phyloP scores from a whole-genome alignment of 2,888 invertebrate genomes.

The Andrena haemorrhoa region DNA sequence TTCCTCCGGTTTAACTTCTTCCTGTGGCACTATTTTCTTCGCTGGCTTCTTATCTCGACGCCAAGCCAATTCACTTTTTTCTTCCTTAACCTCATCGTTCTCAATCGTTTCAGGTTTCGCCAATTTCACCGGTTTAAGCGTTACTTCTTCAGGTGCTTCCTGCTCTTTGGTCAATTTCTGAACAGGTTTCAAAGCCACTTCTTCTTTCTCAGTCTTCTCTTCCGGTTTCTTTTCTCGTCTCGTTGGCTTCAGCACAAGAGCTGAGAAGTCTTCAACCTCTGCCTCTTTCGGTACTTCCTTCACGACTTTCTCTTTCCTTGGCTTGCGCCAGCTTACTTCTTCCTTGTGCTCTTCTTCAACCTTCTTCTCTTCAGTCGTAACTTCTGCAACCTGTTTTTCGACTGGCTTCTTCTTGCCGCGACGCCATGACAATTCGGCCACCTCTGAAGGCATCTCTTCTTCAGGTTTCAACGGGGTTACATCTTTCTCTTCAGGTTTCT shows the following conservation, averaged over 20 bases:
- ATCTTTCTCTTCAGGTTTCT: conserved; percentile 53
- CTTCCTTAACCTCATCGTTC: conserved; percentile 39
- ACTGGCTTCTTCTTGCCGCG: conserved; percentile 72
- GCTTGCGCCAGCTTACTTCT: conserved; percentile 78
- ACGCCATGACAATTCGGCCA: conserved; percentile 73
- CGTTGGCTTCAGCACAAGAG: conserved; percentile 66
- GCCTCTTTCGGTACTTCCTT: conserved; percentile 60
- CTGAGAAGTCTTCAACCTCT: conserved; percentile 70
- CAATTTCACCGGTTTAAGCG: conserved; percentile 53
- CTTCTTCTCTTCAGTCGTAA: conserved; percentile 51
- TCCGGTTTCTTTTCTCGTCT: conserved; percentile 66
- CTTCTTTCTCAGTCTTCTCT: conserved; percentile 70
- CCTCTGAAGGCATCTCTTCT: conserved; percentile 73
- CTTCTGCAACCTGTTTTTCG: conserved; percentile 59
- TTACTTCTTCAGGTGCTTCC: conserved; percentile 80
- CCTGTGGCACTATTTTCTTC: conserved; percentile 26
- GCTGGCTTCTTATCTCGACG: conserved; percentile 62
- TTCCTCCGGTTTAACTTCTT: conserved; percentile 62
- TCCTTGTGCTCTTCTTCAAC: conserved; percentile 80
- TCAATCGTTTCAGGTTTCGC: conserved; percentile 32
- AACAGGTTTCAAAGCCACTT: conserved; percentile 75
- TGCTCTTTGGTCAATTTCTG: conserved; percentile 81
- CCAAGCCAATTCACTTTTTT: conserved; percentile 70
- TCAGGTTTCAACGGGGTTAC: conserved; percentile 49
- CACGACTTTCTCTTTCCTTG: conserved; percentile 71